Evolutionary conservation across 2,888 invertebrate species (phyloP), one percentile per base, ranked within the genome.

Genomic region (Apeira syringaria): DNA sequence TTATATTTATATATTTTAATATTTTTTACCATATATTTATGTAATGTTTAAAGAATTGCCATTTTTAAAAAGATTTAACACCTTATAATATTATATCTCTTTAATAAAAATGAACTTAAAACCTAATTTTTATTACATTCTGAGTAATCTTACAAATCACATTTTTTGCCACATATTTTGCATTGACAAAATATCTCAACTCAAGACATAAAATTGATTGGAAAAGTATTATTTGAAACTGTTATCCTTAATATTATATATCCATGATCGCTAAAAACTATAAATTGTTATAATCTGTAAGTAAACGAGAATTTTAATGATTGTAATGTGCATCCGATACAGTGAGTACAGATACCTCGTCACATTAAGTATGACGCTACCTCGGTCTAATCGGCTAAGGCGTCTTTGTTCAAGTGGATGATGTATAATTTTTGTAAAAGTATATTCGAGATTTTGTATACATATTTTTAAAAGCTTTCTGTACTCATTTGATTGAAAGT

Each of bases 401-500:
- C 44, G 35, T 50, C 53, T 32, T 41, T 34, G 35, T 65, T 54
- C 53, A 64, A 62, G 45, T 59, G 54, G 57, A 61, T 56, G 67
- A 46, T 59, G 54, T 58, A 61, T 56, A 68, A 63, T 67, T 68
- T 74, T 72, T 61, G 59, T 68, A 59, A 58, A 62, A 58, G 60
- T 65, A 68, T 68, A 17, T 61, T 59, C 57, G 54, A 61, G 58
- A 51, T 56, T 58, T n/a, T n/a, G n/a, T 55, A 50, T 56, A 54
- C 41, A 48, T 48, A 46, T 59, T 57, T 59, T 64, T 53, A 40
- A 47, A 29, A 40, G 44, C 46, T 47, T n/a, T 57, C 72, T 80
- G 83, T 80, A 78, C 78, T 80, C 78, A 73, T 75, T 68, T 65
- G 68, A 63, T 64, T 53, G 50, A 29, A 50, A 56, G 47, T 31